These are phyloP conservation scores for Chymomyza costata DNA, from an alignment of 1,140 invertebrate genomes.

Conservation along the genomic window DNA sequence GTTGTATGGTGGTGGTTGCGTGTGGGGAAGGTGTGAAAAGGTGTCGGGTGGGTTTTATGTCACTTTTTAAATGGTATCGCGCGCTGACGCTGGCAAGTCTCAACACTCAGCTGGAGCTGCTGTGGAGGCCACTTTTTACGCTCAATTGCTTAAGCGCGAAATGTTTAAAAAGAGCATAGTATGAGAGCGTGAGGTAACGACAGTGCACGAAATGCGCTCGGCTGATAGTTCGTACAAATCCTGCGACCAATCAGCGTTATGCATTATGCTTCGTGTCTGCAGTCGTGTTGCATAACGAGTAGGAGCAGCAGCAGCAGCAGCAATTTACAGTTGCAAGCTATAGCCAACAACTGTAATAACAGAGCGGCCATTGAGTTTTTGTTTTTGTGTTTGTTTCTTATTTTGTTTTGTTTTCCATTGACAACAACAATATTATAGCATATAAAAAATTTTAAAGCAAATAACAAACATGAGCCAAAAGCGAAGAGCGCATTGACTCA, in stretches of 20 bases:
- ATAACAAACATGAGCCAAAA: no score
- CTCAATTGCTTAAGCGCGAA: constrained; percentile 36
- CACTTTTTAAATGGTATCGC: background rate
- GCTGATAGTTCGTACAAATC: constrained; percentile 20
- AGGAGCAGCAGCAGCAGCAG: constrained; percentile 5
- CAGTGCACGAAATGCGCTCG: constrained; percentile 16
- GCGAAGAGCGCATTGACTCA: constrained; percentile 1
- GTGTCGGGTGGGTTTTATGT: no score
- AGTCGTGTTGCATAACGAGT: constrained; percentile 52
- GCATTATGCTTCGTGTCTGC: constrained; percentile 26
- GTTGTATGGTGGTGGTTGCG: no score
- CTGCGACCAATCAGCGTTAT: constrained; percentile 52
- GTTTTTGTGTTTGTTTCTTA: no score
- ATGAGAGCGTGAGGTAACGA: constrained; percentile 19
- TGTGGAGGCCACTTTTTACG: constrained; percentile 10
- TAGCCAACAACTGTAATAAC: constrained; percentile 10
- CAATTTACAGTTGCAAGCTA: constrained; percentile 29
- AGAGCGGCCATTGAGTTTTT: no score
- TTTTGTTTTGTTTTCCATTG: no score
- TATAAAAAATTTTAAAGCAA: no score
- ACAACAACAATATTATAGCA: no score
- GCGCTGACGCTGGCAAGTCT: background rate
- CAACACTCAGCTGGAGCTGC: background rate
- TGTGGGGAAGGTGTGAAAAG: no score
- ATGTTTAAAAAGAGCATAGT: constrained; percentile 9